These are phyloP conservation scores for Tetraneura akinire DNA, from an alignment of 1,140 invertebrate species.

Conservation along the genomic window DNA sequence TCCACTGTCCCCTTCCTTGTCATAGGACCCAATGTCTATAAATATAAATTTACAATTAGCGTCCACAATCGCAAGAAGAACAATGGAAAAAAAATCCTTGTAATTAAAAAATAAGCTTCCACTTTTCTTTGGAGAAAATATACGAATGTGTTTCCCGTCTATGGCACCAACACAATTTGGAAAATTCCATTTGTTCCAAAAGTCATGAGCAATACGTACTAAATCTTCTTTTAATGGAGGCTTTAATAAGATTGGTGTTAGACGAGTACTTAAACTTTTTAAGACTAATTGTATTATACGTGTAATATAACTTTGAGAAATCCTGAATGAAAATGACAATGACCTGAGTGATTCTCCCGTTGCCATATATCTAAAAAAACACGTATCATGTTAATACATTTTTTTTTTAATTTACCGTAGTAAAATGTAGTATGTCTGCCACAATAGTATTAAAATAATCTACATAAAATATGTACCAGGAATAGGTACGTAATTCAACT, in stretches of 20 bases:
- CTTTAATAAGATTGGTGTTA: conserved; percentile 23
- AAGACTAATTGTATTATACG: conserved; percentile 33
- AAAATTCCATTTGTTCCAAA: conserved; percentile 28
- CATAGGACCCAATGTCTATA: no score
- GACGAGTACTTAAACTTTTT: conserved; percentile 29
- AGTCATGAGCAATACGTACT: conserved; percentile 29
- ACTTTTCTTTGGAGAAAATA: conserved; percentile 19
- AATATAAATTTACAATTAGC: no score
- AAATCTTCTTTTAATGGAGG: conserved; percentile 35
- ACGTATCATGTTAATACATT: conserved; percentile 2
- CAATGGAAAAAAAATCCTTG: conserved; percentile 27
- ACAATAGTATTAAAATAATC: not conserved
- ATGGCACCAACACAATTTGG: conserved; percentile 37
- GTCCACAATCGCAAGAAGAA: conserved; percentile 31
- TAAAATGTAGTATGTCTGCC: conserved; percentile 4
- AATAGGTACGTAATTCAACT: no score
- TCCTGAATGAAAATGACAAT: not conserved
- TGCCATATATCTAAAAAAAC: conserved; percentile 15
- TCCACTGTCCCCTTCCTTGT: no score
- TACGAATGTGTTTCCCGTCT: no score
- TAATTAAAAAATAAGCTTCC: conserved; percentile 20
- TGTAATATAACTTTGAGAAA: conserved; percentile 8
- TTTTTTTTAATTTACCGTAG: conserved; percentile 8
- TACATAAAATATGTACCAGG: no score
- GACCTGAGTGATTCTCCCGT: not conserved